Percentiles rank a stretch among this genome's conserved stretches.
phyloP scores from a whole-genome alignment of 1,140 invertebrate genomes.

The Bombyx mori region DNA sequence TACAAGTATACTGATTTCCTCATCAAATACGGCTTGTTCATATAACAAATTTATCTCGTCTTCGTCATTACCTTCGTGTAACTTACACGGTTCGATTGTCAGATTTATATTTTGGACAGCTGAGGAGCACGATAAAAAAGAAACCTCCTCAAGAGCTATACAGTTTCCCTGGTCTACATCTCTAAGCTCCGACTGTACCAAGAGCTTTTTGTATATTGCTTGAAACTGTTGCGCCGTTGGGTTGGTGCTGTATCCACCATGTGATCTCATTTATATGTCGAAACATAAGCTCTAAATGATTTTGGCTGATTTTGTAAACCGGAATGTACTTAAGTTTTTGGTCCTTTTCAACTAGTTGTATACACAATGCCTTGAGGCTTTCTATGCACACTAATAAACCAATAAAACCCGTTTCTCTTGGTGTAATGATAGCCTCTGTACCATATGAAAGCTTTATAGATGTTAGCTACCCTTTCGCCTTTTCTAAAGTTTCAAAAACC shows the following conservation, averaged over 20 bases:
- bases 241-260: constrained; percentile 22
- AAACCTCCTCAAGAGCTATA: constrained; percentile 9
- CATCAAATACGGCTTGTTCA: constrained; percentile 2
- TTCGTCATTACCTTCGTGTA: neutral
- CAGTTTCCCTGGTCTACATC: constrained; percentile 10
- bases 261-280: constrained; percentile 6
- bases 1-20: constrained; percentile 1
- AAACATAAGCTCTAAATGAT: constrained; percentile 22
- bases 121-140: constrained; percentile 9
- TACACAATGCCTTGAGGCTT: constrained; percentile 8
- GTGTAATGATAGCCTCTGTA: constrained; percentile 6
- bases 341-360: constrained; percentile 7
- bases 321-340: constrained; percentile 14
- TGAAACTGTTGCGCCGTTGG: constrained; percentile 19
- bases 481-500: constrained; percentile 12
- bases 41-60: neutral
- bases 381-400: constrained; percentile 14
- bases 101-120: constrained; percentile 1
- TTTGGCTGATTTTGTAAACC: constrained; percentile 19
- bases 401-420: constrained; percentile 18
- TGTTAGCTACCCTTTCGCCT: constrained; percentile 10
- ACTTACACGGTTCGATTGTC: neutral
- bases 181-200: constrained; percentile 8
- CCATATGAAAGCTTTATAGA: constrained; percentile 11
- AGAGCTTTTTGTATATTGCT: constrained; percentile 14